A percentile compares a stretch with the other conserved stretches of the same genome.
Conservation (phyloP, 2,113 vertebrate genomes). For the Cavia porcellus region DNA sequence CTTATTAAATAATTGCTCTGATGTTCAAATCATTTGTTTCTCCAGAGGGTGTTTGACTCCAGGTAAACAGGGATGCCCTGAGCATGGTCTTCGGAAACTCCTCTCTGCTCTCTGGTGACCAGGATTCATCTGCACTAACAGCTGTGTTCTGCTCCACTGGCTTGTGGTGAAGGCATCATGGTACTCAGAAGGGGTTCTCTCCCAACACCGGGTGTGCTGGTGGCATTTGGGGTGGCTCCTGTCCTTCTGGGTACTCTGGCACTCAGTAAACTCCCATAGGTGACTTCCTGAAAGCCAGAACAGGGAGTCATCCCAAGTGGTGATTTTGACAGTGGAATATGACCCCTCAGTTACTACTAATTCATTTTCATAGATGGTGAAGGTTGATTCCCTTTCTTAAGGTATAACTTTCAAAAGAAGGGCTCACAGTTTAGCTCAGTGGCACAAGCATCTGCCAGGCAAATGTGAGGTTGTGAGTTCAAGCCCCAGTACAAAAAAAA, state of each 20-base stretch:
- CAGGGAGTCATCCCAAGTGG: no score
- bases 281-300: no score
- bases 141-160: accelerated
- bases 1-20: neutral
- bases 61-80: neutral
- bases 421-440: no score
- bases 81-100: neutral
- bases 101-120: neutral
- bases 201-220: neutral
- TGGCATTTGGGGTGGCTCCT: no score
- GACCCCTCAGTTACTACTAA: neutral
- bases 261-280: accelerated
- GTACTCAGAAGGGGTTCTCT: accelerated
- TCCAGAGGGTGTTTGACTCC: neutral
- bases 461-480: no score
- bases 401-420: no score
- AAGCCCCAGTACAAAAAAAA: no score
- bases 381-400: no score
- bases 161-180: accelerated
- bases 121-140: neutral
- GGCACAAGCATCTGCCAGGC: no score
- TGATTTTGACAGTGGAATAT: neutral
- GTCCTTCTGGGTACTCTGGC: accelerated
- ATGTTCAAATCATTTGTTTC: neutral
- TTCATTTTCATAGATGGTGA: neutral